phyloP scores from a whole-genome alignment of 2,888 invertebrate genomes.

The Caenorhabditis doughertyi region DNA sequence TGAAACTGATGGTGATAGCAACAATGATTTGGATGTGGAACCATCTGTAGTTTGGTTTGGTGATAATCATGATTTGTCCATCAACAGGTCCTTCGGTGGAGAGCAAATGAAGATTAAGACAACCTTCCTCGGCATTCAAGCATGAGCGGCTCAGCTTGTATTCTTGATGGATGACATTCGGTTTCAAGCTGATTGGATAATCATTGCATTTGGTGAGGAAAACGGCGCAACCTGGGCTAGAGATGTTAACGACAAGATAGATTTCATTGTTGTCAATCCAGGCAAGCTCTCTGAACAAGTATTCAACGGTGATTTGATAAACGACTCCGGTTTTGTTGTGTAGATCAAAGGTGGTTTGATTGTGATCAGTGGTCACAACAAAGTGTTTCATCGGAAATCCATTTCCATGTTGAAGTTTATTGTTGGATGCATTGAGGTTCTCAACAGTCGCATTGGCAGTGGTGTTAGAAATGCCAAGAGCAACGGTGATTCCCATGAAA shows the following conservation, averaged over 20 bases:
- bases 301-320: neutral
- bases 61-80: constrained; percentile 1
- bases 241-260: neutral
- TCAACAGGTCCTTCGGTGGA: neutral
- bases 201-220: constrained; percentile 10
- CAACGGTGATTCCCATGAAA: neutral
- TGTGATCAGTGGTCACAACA: neutral
- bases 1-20: neutral
- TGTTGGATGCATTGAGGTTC: neutral
- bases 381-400: neutral
- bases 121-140: neutral
- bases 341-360: neutral
- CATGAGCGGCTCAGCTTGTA: neutral
- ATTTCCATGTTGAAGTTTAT: neutral
- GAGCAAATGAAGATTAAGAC: constrained; percentile 14
- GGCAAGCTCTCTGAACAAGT: neutral
- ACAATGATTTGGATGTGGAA: constrained; percentile 13
- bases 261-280: constrained; percentile 4
- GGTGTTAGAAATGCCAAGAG: neutral
- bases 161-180: constrained; percentile 5
- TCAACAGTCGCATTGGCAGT: neutral
- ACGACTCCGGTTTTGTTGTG: neutral
- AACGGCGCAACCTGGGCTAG: constrained; percentile 1
- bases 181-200: constrained; percentile 5
- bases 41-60: neutral